These are phyloP conservation scores for Lepidocolaptes lacrymiger DNA, from an alignment of 2,797 vertebrate species.

Conservation along the genomic window DNA sequence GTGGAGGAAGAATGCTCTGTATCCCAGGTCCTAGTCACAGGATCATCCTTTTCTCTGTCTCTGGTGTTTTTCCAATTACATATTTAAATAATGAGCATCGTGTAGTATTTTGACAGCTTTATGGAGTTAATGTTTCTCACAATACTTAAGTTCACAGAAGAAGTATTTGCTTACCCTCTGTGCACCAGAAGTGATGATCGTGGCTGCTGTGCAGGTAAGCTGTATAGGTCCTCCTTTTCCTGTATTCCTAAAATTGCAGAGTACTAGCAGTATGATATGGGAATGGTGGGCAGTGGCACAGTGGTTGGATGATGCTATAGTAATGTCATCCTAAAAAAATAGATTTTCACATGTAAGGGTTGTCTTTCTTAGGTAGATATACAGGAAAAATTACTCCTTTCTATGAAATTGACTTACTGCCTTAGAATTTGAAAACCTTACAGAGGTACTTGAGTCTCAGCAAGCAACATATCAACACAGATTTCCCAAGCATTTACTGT, in stretches of 20 bases:
- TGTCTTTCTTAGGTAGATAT: not conserved
- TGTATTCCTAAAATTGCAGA: not conserved
- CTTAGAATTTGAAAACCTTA: not conserved
- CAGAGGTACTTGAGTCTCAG: not conserved
- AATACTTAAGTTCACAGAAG: not conserved
- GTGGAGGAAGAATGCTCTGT: not conserved
- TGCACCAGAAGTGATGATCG: not conserved
- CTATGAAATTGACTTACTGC: not conserved
- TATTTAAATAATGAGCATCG: not conserved
- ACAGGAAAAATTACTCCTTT: not conserved
- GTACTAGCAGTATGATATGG: not conserved
- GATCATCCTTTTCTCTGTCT: not conserved
- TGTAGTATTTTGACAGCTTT: not conserved
- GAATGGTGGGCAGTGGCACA: rapidly evolving
- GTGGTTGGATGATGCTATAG: rapidly evolving
- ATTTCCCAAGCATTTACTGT: not conserved
- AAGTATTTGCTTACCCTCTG: not conserved
- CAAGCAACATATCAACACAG: not conserved
- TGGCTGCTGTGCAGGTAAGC: not conserved
- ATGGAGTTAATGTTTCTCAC: not conserved
- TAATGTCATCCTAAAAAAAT: not conserved
- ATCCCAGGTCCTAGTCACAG: not conserved
- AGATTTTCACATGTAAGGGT: not conserved
- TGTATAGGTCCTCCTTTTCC: not conserved
- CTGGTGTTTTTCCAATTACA: not conserved